Percentiles rank a stretch among this genome's conserved stretches.
These are phyloP conservation scores for Ptyas mucosa DNA, from an alignment of 2,113 vertebrate genomes.

Conservation along the genomic window DNA sequence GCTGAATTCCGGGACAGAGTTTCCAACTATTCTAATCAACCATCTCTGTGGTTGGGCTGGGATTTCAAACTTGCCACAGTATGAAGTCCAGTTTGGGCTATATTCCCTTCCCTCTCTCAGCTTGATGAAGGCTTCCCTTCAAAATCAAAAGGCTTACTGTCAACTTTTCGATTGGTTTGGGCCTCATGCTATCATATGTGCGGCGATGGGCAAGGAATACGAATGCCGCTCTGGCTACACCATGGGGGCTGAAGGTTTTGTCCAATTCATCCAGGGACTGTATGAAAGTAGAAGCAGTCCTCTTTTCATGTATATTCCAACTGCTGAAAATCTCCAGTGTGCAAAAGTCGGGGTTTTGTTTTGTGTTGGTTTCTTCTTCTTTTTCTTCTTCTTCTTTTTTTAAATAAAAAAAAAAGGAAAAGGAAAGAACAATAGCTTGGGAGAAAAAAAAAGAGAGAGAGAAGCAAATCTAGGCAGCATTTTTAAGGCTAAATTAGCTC, in stretches of 20 bases:
- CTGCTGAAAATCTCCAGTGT: constrained; percentile 76
- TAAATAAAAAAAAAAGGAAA: constrained; percentile 64
- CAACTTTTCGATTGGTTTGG: constrained; percentile 79
- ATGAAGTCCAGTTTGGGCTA: constrained; percentile 82
- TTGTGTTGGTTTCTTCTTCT: constrained; percentile 9
- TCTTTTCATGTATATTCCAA: constrained; percentile 82
- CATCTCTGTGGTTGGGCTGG: constrained; percentile 80
- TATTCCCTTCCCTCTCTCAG: constrained; percentile 81
- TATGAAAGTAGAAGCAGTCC: constrained; percentile 76
- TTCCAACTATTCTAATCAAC: constrained; percentile 81
- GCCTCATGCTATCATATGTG: constrained; percentile 72
- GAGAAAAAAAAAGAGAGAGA: constrained; percentile 45
- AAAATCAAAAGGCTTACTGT: constrained; percentile 87
- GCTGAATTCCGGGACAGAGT: constrained; percentile 76
- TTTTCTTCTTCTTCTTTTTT: not conserved
- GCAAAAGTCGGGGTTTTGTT: constrained; percentile 52
- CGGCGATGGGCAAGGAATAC: constrained; percentile 74
- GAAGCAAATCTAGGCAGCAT: constrained; percentile 55
- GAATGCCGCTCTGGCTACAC: constrained; percentile 69
- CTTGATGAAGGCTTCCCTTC: constrained; percentile 77
- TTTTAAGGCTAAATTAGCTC: constrained; percentile 50
- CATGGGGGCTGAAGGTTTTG: constrained; percentile 74
- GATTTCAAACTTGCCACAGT: constrained; percentile 84
- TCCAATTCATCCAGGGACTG: constrained; percentile 79
- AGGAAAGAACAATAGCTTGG: constrained; percentile 77